A percentile compares a stretch with the other conserved stretches of the same genome.
phyloP scores from a whole-genome alignment of 2,888 invertebrate species.

The Heteromurus nitidus region DNA sequence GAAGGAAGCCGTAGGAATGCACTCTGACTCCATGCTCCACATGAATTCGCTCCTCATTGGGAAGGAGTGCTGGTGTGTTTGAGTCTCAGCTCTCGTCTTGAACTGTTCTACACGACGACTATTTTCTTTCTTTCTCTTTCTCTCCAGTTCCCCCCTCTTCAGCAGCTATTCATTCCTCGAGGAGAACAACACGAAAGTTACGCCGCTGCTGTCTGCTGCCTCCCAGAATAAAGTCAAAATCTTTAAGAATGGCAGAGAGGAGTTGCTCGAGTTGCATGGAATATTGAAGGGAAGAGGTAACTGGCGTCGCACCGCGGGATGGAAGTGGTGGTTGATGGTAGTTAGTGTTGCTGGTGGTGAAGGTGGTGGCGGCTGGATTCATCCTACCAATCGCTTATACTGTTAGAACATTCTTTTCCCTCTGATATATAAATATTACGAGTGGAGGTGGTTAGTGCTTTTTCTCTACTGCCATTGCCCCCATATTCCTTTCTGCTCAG shows the following conservation, averaged over 20 bases:
- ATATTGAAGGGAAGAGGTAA: neutral
- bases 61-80: too few relatives aligned
- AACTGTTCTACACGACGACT: neutral
- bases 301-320: neutral
- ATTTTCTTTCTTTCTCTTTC: neutral
- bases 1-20: constrained; percentile 41
- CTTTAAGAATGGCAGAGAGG: neutral
- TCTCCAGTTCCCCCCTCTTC: neutral
- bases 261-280: neutral
- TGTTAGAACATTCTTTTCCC: neutral
- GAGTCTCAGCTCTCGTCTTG: neutral
- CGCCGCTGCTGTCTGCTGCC: neutral
- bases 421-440: constrained; percentile 7
- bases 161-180: neutral
- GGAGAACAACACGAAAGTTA: neutral
- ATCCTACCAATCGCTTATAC: neutral
- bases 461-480: neutral
- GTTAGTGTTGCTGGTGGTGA: neutral
- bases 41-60: too few relatives aligned
- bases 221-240: constrained; percentile 1
- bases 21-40: too few relatives aligned
- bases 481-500: constrained; percentile 41
- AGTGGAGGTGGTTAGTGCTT: neutral
- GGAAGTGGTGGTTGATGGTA: neutral
- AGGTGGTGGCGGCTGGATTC: neutral